Percentiles rank a stretch among this genome's conserved stretches.
Evolutionary conservation across 2,797 vertebrate genomes (phyloP).

Genomic region (Xyrichtys novacula): DNA sequence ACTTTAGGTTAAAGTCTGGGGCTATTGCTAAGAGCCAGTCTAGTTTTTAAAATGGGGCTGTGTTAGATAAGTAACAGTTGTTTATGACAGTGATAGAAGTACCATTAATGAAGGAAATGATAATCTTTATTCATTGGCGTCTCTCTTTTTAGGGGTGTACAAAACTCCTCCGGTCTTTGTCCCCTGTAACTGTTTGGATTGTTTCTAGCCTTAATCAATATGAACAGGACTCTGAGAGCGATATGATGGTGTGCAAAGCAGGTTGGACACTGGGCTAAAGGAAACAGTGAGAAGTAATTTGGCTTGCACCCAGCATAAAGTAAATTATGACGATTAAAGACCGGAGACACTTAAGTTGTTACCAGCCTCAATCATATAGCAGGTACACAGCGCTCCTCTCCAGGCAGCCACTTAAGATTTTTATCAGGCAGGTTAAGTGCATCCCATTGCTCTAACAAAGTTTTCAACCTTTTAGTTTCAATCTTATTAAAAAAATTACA

Average conservation of each 20-base stretch:
- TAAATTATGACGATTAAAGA: constrained; percentile 70
- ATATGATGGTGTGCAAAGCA: constrained; percentile 44
- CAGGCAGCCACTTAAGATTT: constrained; percentile 19
- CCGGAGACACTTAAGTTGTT: constrained; percentile 47
- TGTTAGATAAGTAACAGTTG: constrained; percentile 54
- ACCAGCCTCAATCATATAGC: constrained; percentile 40
- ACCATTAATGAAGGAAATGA: constrained; percentile 44
- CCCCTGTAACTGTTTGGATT: constrained; percentile 55
- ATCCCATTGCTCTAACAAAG: background rate
- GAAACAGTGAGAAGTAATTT: constrained; percentile 69
- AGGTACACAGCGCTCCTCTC: constrained; percentile 13
- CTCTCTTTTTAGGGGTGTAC: constrained; percentile 34
- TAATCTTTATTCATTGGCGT: constrained; percentile 66
- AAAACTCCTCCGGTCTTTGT: constrained; percentile 36
- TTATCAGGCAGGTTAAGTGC: constrained; percentile 19
- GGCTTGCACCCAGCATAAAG: constrained; percentile 52
- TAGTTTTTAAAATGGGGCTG: too few relatives aligned
- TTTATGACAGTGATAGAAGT: constrained; percentile 66
- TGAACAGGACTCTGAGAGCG: constrained; percentile 68
- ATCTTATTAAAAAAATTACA: constrained; percentile 16
- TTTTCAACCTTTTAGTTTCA: constrained; percentile 29
- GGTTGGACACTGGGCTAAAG: constrained; percentile 51
- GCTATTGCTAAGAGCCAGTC: too few relatives aligned
- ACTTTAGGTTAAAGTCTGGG: background rate
- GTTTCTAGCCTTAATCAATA: constrained; percentile 59